Base-by-base conservation (phyloP, 1,140 invertebrate species). In the Asbolus verrucosus region DNA sequence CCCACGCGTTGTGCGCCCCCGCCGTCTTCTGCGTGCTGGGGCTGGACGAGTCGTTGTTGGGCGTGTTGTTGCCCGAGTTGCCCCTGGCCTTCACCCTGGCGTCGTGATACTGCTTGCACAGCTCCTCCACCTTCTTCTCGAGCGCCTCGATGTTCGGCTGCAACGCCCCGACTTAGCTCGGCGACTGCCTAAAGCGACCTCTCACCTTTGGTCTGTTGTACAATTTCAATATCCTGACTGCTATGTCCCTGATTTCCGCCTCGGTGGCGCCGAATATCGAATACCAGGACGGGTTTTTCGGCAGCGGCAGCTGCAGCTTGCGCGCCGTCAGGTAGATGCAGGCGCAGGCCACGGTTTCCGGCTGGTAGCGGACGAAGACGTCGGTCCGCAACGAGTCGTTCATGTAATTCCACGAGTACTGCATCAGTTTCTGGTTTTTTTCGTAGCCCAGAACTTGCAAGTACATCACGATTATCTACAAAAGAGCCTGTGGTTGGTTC, bases 331-430 rank as follows among this genome's bases (percentile, higher is more conserved):
- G 85, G 82, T 95, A 98, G 65, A 99, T 98, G 81, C 98, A 99
- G 11, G 97, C 97, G 84, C 97, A 98, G 0, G 98, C 98, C 67
- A 99, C 97, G 0, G 95, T 96, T 83, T 99, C 98, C 0, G 98
- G 97, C 65, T 93, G 90, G 81, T 96, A 97, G 63, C 96, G 88
- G 77, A 99, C 89, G 82, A 99, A 99, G 0, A 98, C 96, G 83
- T 99, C 94, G 0, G 97, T 98, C 24, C 97, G 84, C 14, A 99
- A 84, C 6, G 97, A 96, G 84, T 99, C 98, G 83, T 99, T 99
- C 97, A 99, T 99, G 81, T 98, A 99, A 82, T 98, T 99, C 96
- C 97, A 99, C 8, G 96, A 91, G 79, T 92, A 91, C 82, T 98
- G 97, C 87, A 97, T 94, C 16, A 98, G 83, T 67, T 88, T 86